Base-by-base conservation (phyloP, 1,140 invertebrate genomes). In the Adoxophyes honmai region DNA sequence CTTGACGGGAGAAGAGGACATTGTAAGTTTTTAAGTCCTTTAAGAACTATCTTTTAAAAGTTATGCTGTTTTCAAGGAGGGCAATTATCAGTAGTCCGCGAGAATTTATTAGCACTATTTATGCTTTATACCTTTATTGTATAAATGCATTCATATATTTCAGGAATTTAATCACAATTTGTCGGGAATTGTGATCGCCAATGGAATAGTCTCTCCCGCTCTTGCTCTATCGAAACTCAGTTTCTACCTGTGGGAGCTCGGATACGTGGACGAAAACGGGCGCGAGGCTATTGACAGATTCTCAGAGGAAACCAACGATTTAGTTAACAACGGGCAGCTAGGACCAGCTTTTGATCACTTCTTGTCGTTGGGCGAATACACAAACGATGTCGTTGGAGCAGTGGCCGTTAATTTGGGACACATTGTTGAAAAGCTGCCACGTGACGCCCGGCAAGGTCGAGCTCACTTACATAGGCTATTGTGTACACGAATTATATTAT, bases 131-230 rank as follows among this genome's bases (percentile, higher is more conserved):
- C 33, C 34, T 16, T 16, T 54, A 10, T 39, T 54, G 1, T 16
- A 38, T 16, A 54, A 35, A 9, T 14, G 16, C 9, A 14, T 35
- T 9, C n/a, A 53, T 42, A 14, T 7, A 21, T 64, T 56, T 18
- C 34, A 52, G 14, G 51, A 56, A 13, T 48, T 68, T 11, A 35
- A 58, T 0, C 53, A 66, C 48, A 93, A 93, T 64, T 89, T 96
- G 38, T 90, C 90, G 74, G 94, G 94, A 10, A 89, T 96, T 8
- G 92, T 91, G 5, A 81, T 96, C 36, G 95, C 94, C 0, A 94
- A 95, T 73, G 91, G 93, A 0, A 94, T 95, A 91, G 94, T 96
- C 55, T 94, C 93, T 9, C 94, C 95, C 39, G 75, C 78, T 16
- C 34, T 78, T 13, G 73, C 71, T n/a, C 51, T 84, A 9, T 75